Conservation (phyloP, 2,888 invertebrate species). For the Autographa pulchrina region DNA sequence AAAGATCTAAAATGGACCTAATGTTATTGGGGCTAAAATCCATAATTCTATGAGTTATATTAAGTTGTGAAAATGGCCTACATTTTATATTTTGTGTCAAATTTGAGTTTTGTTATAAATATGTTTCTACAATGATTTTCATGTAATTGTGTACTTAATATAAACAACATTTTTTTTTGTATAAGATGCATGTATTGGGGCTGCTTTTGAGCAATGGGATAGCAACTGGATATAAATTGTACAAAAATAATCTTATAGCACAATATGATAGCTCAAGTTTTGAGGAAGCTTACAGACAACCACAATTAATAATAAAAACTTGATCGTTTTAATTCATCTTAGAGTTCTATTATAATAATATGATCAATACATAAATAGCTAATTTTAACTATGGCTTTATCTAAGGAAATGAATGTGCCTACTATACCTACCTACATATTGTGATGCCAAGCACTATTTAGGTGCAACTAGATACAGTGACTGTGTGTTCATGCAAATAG, state of each 20-base stretch:
- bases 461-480: slow-evolving; percentile 55
- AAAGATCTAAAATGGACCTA: background rate
- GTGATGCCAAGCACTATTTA: slow-evolving; percentile 36
- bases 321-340: background rate
- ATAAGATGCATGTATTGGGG: too few species aligned
- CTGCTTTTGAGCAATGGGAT: too few species aligned
- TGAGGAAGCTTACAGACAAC: too few species aligned
- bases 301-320: background rate
- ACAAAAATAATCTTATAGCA: too few species aligned
- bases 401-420: background rate
- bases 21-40: background rate
- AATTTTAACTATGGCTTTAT: slow-evolving; percentile 16
- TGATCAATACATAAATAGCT: background rate
- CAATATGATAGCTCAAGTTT: too few species aligned
- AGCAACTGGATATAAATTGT: too few species aligned
- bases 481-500: slow-evolving; percentile 58
- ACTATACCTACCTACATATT: slow-evolving; percentile 13
- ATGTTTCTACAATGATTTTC: background rate
- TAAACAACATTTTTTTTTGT: background rate
- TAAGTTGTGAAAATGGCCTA: slow-evolving; percentile 45
- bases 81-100: background rate
- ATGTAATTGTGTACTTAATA: background rate
- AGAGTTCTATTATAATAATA: background rate
- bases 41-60: background rate
- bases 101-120: background rate